These are phyloP conservation scores for Siniperca chuatsi DNA, from an alignment of 2,113 vertebrate genomes.

Conservation along the genomic window DNA sequence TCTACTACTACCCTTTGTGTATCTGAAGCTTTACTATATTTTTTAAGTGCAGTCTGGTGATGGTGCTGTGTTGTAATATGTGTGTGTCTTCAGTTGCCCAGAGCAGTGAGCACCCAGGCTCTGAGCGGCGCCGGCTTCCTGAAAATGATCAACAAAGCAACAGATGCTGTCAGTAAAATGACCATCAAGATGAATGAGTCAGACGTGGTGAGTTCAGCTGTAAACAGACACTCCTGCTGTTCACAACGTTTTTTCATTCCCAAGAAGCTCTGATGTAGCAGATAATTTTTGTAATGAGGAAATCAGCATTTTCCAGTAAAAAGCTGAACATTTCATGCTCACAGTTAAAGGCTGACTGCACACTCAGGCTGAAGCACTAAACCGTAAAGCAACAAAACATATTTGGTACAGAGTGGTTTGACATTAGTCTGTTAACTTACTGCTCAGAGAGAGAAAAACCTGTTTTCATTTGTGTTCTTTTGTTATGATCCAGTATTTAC, in stretches of 20 bases:
- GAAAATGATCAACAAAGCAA: conserved; percentile 98
- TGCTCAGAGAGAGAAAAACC: background rate
- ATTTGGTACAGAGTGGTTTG: background rate
- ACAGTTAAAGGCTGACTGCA: background rate
- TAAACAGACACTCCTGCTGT: background rate
- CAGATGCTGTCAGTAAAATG: conserved; percentile 98
- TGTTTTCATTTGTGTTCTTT: background rate
- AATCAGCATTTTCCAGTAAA: background rate
- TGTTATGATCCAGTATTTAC: background rate
- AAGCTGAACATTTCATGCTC: background rate
- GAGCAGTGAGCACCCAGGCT: conserved; percentile 94
- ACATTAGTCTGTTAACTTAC: background rate
- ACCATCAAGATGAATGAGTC: conserved; percentile 99
- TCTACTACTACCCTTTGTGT: too few relatives aligned
- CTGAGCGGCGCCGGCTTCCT: conserved; percentile 96
- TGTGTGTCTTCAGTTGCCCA: conserved; percentile 87
- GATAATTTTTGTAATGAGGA: background rate
- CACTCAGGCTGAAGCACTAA: too few relatives aligned
- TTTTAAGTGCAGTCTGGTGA: background rate
- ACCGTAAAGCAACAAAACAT: background rate
- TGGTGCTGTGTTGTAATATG: background rate
- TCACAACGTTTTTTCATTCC: background rate
- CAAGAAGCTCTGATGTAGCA: background rate
- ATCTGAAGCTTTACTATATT: background rate
- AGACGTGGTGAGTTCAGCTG: conserved; percentile 88